Percentiles rank a stretch among this genome's conserved stretches.
Evolutionary conservation across 2,888 invertebrate genomes (phyloP).

Genomic region (Gastracanthus pulcherrimus): DNA sequence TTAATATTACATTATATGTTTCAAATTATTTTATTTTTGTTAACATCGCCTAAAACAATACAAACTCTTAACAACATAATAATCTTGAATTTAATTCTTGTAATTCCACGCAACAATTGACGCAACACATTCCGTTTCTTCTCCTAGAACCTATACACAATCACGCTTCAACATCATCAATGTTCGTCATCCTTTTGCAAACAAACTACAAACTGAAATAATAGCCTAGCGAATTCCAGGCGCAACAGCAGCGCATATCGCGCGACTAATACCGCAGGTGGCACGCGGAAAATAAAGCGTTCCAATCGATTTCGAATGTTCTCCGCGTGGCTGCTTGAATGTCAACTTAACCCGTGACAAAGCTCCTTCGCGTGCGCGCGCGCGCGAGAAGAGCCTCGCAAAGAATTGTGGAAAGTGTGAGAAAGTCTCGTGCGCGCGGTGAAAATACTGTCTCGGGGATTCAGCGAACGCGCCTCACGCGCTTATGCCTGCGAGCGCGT

Average conservation of each 20-base stretch:
- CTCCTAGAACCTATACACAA: background rate
- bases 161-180: background rate
- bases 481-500: too few relatives aligned
- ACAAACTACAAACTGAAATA: too few relatives aligned
- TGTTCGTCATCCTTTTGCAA: background rate
- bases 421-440: conserved; percentile 71
- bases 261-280: background rate
- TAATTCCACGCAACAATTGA: too few relatives aligned
- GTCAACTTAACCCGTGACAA: background rate
- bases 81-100: too few relatives aligned
- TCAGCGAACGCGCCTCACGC: background rate
- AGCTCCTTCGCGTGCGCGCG: background rate
- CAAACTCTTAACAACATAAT: too few relatives aligned
- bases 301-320: conserved; percentile 25
- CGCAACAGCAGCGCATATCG: background rate
- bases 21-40: too few relatives aligned
- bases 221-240: too few relatives aligned
- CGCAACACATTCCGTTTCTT: background rate
- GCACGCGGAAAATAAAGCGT: background rate
- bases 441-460: conserved; percentile 65
- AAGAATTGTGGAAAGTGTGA: conserved; percentile 74
- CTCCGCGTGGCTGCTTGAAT: background rate
- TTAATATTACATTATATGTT: too few relatives aligned
- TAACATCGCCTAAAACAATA: too few relatives aligned
- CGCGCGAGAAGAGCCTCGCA: conserved; percentile 47